phyloP scores from a whole-genome alignment of 2,888 invertebrate genomes.

The Auanema freiburgensis region DNA sequence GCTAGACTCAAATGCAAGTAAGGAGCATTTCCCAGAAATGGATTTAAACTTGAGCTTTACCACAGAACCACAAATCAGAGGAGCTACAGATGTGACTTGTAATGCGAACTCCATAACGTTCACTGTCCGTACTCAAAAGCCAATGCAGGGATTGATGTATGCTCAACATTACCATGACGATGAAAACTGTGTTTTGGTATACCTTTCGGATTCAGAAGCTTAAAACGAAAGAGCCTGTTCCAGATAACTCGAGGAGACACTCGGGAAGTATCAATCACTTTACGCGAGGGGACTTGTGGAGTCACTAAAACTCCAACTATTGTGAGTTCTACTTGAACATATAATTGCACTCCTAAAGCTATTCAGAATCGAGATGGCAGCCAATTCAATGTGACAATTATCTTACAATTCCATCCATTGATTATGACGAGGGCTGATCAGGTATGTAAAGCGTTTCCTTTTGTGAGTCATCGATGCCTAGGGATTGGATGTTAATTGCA shows the following conservation, averaged over 20 bases:
- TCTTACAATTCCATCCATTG: constrained; percentile 62
- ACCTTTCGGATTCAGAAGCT: not conserved
- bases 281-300: constrained; percentile 53
- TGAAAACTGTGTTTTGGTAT: constrained; percentile 44
- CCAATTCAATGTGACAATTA: constrained; percentile 55
- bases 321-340: constrained; percentile 27
- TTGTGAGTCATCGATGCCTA: constrained; percentile 10
- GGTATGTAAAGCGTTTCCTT: constrained; percentile 10
- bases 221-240: constrained; percentile 2
- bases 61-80: constrained; percentile 57
- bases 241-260: constrained; percentile 39
- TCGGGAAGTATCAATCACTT: constrained; percentile 53
- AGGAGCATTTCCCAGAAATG: constrained; percentile 9
- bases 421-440: constrained; percentile 59
- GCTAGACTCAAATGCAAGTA: constrained; percentile 51
- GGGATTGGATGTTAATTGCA: constrained; percentile 54
- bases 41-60: not conserved
- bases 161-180: constrained; percentile 57
- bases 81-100: constrained; percentile 58
- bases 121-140: constrained; percentile 55
- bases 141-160: constrained; percentile 58
- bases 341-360: not conserved
- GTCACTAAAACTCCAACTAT: constrained; percentile 44
- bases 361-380: constrained; percentile 53
- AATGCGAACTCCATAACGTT: constrained; percentile 55